Evolutionary conservation across 2,797 vertebrate species (phyloP).

Genomic region (Eulemur mongoz): DNA sequence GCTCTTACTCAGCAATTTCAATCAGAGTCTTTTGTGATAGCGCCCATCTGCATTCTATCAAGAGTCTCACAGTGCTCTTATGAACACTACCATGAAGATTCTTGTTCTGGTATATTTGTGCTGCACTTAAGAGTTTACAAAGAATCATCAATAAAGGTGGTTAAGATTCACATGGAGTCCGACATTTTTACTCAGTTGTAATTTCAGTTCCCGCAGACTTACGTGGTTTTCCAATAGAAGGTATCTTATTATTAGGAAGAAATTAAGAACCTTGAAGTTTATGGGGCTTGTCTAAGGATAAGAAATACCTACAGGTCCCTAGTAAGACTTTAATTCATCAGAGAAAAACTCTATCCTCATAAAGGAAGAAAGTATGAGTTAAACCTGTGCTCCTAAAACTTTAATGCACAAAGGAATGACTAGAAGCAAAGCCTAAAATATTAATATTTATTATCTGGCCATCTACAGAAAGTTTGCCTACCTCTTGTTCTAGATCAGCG

Average conservation of each 20-base stretch:
- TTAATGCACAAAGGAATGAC: neutral
- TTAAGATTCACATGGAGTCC: neutral
- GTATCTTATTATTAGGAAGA: neutral
- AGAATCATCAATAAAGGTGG: neutral
- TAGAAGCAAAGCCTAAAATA: neutral
- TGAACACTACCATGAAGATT: neutral
- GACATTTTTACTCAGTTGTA: neutral
- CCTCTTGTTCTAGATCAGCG: neutral
- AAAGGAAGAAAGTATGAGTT: neutral
- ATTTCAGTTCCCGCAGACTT: neutral
- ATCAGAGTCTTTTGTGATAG: neutral
- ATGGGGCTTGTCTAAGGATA: neutral
- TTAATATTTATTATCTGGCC: neutral
- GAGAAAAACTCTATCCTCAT: neutral
- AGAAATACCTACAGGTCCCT: neutral
- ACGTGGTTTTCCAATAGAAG: neutral
- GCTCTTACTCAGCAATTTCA: neutral
- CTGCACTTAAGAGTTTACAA: neutral
- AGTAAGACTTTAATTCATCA: neutral
- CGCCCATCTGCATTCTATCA: neutral
- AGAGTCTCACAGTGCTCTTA: neutral
- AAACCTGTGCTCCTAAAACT: neutral
- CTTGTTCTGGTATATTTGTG: neutral
- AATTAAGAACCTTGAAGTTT: neutral
- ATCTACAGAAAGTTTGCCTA: neutral